Evolutionary conservation across 2,888 invertebrate genomes (phyloP).

Genomic region (Troides helena): DNA sequence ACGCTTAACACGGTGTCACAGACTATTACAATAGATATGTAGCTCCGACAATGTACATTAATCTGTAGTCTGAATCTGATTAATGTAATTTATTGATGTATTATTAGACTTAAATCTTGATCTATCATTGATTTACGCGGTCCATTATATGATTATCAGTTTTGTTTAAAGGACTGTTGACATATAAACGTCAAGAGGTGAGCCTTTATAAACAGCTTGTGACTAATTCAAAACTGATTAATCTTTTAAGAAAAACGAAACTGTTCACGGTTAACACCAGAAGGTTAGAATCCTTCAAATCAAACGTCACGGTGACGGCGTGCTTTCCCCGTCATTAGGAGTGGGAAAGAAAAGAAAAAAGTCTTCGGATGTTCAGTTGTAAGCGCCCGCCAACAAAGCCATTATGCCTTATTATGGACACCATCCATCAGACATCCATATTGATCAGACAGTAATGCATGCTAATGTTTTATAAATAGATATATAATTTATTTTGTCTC

Average conservation of each 20-base stretch:
- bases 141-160: too few relatives aligned
- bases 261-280: slow-evolving; percentile 67
- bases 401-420: slow-evolving; percentile 78
- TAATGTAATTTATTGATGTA: slow-evolving; percentile 1
- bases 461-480: slow-evolving; percentile 79
- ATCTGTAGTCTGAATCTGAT: not conserved
- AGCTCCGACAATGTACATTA: not conserved
- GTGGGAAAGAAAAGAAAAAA: slow-evolving; percentile 60
- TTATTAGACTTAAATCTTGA: slow-evolving; percentile 3
- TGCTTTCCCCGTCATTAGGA: slow-evolving; percentile 72
- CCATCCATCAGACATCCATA: slow-evolving; percentile 77
- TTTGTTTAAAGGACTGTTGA: too few relatives aligned
- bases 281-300: slow-evolving; percentile 65
- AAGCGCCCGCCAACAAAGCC: slow-evolving; percentile 75
- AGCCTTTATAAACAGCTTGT: slow-evolving; percentile 37
- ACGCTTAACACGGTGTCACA: slow-evolving; percentile 22
- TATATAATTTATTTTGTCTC: slow-evolving; percentile 80
- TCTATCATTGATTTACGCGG: too few relatives aligned
- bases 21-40: slow-evolving; percentile 12
- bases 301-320: slow-evolving; percentile 66
- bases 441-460: slow-evolving; percentile 78
- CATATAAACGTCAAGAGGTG: too few relatives aligned
- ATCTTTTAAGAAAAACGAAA: slow-evolving; percentile 49
- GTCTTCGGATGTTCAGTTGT: slow-evolving; percentile 64
- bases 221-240: slow-evolving; percentile 67